phyloP scores from a whole-genome alignment of 2,797 vertebrate genomes.

The Tiaroga cobitis region DNA sequence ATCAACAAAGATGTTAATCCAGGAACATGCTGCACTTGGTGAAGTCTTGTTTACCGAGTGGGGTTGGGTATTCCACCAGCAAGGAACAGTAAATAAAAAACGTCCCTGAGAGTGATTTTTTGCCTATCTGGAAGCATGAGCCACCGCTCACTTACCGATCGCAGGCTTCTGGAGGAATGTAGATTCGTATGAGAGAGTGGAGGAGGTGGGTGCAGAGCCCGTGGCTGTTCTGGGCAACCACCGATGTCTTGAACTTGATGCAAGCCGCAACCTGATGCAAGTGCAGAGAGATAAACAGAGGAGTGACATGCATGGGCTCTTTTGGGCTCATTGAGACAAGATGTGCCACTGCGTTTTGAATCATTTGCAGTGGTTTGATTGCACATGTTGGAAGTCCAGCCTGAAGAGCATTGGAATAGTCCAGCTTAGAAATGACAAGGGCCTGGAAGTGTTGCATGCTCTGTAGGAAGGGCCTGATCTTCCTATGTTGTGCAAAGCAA shows the following conservation, averaged over 20 bases:
- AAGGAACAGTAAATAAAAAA: not conserved
- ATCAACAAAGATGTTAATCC: too few species aligned
- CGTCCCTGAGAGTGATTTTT: too few species aligned
- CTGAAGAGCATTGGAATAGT: not conserved
- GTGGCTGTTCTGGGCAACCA: not conserved
- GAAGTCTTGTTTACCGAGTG: not conserved
- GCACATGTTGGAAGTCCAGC: not conserved
- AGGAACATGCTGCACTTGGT: too few species aligned
- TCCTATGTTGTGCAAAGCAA: not conserved
- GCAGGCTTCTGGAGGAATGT: not conserved
- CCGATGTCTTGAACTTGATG: not conserved
- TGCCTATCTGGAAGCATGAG: not conserved
- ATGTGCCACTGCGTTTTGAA: not conserved
- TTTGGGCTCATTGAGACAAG: not conserved
- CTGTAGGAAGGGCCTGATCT: not conserved
- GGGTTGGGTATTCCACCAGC: not conserved
- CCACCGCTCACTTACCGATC: not conserved
- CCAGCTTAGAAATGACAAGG: not conserved
- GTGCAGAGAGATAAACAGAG: not conserved
- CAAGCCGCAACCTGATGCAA: not conserved
- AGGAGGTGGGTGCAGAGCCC: not conserved
- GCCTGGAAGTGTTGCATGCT: not conserved
- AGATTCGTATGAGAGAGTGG: not conserved
- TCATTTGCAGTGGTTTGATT: not conserved
- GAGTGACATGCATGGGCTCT: not conserved